These are phyloP conservation scores for Rynchops niger DNA, from an alignment of 2,113 vertebrate species.

Conservation along the genomic window DNA sequence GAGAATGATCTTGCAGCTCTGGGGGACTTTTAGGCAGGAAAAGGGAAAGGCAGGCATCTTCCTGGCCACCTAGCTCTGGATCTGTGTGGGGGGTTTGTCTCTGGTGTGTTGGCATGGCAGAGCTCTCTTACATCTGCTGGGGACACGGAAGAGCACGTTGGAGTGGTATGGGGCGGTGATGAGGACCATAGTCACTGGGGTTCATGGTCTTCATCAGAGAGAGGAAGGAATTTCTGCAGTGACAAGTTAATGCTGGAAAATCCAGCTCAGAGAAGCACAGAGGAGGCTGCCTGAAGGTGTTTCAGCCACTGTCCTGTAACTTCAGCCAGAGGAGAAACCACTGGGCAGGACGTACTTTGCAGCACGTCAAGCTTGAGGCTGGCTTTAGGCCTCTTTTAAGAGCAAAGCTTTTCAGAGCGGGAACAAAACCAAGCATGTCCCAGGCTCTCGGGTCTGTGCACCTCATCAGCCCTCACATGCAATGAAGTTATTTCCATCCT, in stretches of 20 bases:
- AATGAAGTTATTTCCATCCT: neutral
- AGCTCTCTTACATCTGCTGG: neutral
- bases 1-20: neutral
- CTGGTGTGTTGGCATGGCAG: neutral
- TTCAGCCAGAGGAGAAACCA: neutral
- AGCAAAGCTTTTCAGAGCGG: neutral
- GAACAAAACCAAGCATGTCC: fast-evolving
- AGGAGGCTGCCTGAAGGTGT: neutral
- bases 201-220: neutral
- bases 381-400: neutral
- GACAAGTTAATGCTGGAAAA: neutral
- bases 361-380: fast-evolving
- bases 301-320: neutral
- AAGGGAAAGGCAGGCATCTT: neutral
- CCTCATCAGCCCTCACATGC: fast-evolving
- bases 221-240: neutral
- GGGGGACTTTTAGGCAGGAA: neutral
- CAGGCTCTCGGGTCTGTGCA: neutral
- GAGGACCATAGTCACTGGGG: neutral
- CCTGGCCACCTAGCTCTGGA: neutral
- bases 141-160: fast-evolving
- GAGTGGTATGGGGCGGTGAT: fast-evolving
- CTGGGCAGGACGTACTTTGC: fast-evolving
- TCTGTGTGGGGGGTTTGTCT: fast-evolving
- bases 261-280: neutral